A percentile compares a stretch with the other conserved stretches of the same genome.
phyloP scores from a whole-genome alignment of 2,113 vertebrate genomes.

The Melanerpes formicivorus region DNA sequence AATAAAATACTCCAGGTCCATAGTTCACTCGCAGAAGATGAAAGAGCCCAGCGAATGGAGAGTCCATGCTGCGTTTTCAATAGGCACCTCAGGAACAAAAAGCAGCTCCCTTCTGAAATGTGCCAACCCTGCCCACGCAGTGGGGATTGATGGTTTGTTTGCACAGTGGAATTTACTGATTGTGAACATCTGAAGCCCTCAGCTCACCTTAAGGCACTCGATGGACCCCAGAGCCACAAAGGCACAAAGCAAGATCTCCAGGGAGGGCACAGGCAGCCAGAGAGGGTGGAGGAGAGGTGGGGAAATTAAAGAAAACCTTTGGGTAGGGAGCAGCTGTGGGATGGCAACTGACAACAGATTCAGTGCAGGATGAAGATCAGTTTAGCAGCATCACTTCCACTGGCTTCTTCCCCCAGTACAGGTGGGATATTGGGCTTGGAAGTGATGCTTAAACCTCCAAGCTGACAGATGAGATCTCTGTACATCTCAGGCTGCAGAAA shows the following conservation, averaged over 20 bases:
- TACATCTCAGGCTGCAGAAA: background rate
- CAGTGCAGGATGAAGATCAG: too few relatives aligned
- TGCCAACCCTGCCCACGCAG: background rate
- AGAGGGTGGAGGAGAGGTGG: background rate
- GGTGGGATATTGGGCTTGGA: background rate
- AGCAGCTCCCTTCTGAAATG: constrained; percentile 35
- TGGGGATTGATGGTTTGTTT: constrained; percentile 56
- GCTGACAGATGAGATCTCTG: background rate
- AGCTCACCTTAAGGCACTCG: constrained; percentile 12
- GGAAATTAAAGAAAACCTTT: background rate
- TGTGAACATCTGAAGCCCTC: constrained; percentile 43
- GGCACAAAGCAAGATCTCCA: background rate
- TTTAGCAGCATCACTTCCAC: background rate
- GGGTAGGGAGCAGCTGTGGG: background rate
- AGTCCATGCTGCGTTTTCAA: constrained; percentile 27
- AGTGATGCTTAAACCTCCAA: fast-evolving
- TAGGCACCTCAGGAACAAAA: constrained; percentile 52
- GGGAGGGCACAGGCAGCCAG: background rate
- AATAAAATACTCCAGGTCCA: constrained; percentile 52
- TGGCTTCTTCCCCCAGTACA: background rate
- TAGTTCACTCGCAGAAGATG: constrained; percentile 60
- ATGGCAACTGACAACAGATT: background rate
- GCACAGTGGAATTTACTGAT: constrained; percentile 48
- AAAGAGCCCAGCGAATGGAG: constrained; percentile 38
- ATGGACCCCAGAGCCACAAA: background rate